These are phyloP conservation scores for Isichthys henryi DNA, from an alignment of 2,113 vertebrate genomes.

Conservation along the genomic window DNA sequence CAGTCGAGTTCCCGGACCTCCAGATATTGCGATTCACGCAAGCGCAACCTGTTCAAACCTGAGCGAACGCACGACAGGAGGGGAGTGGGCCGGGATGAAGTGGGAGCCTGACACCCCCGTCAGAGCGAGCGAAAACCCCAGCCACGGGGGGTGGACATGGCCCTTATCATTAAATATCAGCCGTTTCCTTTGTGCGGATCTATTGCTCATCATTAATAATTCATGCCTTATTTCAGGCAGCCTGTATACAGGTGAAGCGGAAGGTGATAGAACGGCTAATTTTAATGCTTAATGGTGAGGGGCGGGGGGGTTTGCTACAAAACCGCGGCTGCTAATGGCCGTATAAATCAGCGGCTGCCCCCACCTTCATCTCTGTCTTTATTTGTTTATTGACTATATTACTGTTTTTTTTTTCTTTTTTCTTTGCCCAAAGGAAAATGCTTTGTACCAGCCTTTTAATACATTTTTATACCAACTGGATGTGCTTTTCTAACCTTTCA, in stretches of 20 bases:
- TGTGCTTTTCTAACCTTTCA: background rate
- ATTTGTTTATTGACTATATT: constrained; percentile 59
- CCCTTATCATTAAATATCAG: constrained; percentile 96
- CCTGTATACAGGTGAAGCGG: constrained; percentile 97
- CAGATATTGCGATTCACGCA: constrained; percentile 16
- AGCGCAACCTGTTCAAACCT: constrained; percentile 39
- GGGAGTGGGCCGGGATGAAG: constrained; percentile 6
- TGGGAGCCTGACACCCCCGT: constrained; percentile 22
- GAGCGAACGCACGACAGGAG: constrained; percentile 24
- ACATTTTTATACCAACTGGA: constrained; percentile 18
- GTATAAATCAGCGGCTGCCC: constrained; percentile 26
- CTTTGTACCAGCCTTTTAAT: constrained; percentile 49
- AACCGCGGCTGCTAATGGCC: constrained; percentile 57
- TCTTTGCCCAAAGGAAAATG: constrained; percentile 52
- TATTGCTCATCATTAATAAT: constrained; percentile 98
- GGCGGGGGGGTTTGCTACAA: constrained; percentile 40
- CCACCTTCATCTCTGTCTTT: constrained; percentile 49
- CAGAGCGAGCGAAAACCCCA: constrained; percentile 65
- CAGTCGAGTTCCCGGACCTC: constrained; percentile 46
- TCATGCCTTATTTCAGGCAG: constrained; percentile 97
- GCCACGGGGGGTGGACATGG: constrained; percentile 58
- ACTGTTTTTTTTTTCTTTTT: constrained; percentile 32
- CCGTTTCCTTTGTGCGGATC: constrained; percentile 87
- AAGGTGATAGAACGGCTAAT: constrained; percentile 73
- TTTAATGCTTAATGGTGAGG: constrained; percentile 86